phyloP scores from a whole-genome alignment of 2,113 vertebrate genomes.

The Rhodinocichla rosea region DNA sequence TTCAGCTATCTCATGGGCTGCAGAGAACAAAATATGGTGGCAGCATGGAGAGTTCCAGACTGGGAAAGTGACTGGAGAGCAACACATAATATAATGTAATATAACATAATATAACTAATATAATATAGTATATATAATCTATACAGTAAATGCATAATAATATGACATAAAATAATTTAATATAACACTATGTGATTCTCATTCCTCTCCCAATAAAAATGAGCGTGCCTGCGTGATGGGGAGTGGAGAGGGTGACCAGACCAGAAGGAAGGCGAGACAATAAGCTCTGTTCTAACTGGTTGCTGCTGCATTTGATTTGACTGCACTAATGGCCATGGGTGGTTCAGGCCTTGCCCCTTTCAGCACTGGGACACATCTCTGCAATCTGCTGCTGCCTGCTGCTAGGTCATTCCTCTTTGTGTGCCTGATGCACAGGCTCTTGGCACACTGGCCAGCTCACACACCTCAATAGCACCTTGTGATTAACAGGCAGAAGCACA shows the following conservation, averaged over 20 bases:
- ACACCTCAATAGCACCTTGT: conserved; percentile 54
- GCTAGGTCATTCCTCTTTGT: conserved; percentile 43
- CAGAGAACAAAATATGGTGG: not conserved
- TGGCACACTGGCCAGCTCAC: conserved; percentile 4
- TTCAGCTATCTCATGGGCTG: not conserved
- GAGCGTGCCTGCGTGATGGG: rapidly evolving
- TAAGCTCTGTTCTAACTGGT: not conserved
- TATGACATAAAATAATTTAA: not conserved
- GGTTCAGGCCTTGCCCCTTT: conserved; percentile 36
- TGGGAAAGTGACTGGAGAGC: not conserved
- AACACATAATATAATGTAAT: not conserved
- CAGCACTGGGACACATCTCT: conserved; percentile 27
- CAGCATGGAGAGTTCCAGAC: not conserved
- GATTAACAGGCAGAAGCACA: conserved; percentile 58
- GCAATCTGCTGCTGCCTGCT: conserved; percentile 60
- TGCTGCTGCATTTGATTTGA: not conserved
- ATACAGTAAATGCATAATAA: not conserved
- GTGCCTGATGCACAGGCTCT: conserved; percentile 6
- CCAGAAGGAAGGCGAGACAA: not conserved
- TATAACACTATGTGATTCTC: not conserved
- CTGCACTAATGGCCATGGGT: conserved; percentile 39
- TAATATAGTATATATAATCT: not conserved
- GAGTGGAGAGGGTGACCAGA: not conserved
- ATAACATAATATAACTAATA: not conserved
- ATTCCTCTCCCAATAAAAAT: not conserved